Evolutionary conservation across 37 sponge, comb jelly and placozoan genomes (phyloP).

Genomic region (Halichondria panicea): DNA sequence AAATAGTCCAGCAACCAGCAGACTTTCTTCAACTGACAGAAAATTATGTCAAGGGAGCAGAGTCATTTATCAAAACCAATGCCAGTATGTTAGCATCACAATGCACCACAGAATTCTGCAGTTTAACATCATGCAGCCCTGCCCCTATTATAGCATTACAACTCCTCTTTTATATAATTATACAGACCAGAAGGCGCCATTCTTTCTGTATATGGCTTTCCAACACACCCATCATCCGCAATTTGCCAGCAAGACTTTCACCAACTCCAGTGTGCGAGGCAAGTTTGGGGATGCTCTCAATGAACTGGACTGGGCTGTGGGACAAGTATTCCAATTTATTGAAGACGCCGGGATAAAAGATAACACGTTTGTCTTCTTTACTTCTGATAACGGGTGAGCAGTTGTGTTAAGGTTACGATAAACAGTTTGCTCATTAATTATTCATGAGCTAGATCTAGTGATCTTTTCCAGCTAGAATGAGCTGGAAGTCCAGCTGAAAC

Average conservation of each 20-base stretch:
- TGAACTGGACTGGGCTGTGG: conserved; percentile 76
- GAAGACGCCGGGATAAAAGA: conserved; percentile 49
- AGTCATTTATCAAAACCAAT: conserved; percentile 49
- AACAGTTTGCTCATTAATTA: too few species aligned
- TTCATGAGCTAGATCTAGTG: too few species aligned
- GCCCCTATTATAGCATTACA: too few species aligned
- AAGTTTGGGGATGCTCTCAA: conserved; percentile 73
- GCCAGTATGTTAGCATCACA: too few species aligned
- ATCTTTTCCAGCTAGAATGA: too few species aligned
- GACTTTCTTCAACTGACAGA: conserved; percentile 58
- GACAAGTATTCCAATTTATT: conserved; percentile 53
- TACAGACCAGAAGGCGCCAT: conserved; percentile 46
- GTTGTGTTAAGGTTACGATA: too few species aligned
- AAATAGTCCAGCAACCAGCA: conserved; percentile 77
- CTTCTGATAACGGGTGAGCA: conserved; percentile 87
- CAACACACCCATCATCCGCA: conserved; percentile 86
- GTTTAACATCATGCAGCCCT: too few species aligned
- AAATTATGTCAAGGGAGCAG: conserved; percentile 52
- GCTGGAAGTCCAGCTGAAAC: too few species aligned
- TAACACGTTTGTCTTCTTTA: conserved; percentile 85
- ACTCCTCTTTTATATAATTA: background rate
- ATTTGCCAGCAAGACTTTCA: conserved; percentile 71
- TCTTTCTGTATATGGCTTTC: conserved; percentile 83
- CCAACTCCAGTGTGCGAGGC: conserved; percentile 60
- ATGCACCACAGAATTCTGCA: too few species aligned